These are phyloP conservation scores for Austrolebias charrua DNA, from an alignment of 2,797 vertebrate genomes.

Conservation along the genomic window DNA sequence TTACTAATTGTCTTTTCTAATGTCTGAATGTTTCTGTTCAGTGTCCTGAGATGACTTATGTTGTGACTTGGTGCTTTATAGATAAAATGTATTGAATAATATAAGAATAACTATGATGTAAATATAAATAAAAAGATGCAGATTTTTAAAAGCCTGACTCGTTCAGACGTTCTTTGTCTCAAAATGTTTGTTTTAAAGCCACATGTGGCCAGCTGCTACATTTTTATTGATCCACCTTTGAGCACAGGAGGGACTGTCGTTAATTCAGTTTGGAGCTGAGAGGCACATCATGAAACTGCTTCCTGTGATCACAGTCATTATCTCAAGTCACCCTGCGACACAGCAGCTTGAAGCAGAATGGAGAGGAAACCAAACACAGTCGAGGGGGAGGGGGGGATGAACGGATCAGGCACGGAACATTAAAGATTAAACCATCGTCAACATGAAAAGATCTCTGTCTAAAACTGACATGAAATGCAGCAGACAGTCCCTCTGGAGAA, in stretches of 20 bases:
- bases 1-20: too few species aligned
- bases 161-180: constrained; percentile 8
- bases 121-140: not conserved
- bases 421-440: constrained; percentile 22
- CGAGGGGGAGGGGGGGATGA: constrained; percentile 37
- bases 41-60: too few species aligned
- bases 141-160: constrained; percentile 24
- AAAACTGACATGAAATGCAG: too few species aligned
- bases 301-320: constrained; percentile 60
- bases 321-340: constrained; percentile 48
- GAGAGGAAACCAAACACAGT: constrained; percentile 35
- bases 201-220: constrained; percentile 35
- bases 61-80: too few species aligned
- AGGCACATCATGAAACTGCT: constrained; percentile 54
- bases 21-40: too few species aligned
- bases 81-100: too few species aligned
- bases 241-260: constrained; percentile 49
- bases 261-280: constrained; percentile 62
- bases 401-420: constrained; percentile 41
- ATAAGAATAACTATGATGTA: too few species aligned
- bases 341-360: constrained; percentile 39
- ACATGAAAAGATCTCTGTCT: too few species aligned
- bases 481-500: too few species aligned
- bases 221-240: constrained; percentile 41
- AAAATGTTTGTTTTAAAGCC: constrained; percentile 22